Evolutionary conservation across 2,888 invertebrate species (phyloP).

Genomic region (Synergus itoensis): DNA sequence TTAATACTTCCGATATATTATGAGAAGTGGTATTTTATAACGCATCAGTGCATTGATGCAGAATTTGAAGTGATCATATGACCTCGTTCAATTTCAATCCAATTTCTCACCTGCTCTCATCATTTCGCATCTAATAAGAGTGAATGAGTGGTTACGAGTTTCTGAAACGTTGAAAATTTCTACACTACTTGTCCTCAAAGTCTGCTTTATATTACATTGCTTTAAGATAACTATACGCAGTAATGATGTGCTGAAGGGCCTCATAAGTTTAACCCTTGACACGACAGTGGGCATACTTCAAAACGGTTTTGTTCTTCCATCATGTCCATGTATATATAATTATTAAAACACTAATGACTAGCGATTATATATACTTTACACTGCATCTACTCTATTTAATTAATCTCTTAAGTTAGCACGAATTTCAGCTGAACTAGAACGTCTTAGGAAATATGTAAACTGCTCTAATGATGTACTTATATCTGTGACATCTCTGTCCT

Average conservation of each 20-base stretch:
- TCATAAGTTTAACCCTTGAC: slow-evolving; percentile 52
- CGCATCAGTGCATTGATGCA: neutral
- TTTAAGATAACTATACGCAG: slow-evolving; percentile 59
- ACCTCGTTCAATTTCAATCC: slow-evolving; percentile 4
- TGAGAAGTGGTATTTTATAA: neutral
- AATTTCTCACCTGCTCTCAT: slow-evolving; percentile 16
- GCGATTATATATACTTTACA: slow-evolving; percentile 50
- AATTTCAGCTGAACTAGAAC: neutral
- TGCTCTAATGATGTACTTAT: neutral
- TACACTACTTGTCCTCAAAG: slow-evolving; percentile 10
- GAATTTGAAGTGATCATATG: slow-evolving; percentile 12
- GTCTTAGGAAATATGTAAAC: neutral
- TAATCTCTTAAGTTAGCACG: slow-evolving; percentile 6
- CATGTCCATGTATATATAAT: slow-evolving; percentile 54
- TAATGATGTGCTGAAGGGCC: slow-evolving; percentile 59
- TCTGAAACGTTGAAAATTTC: slow-evolving; percentile 28
- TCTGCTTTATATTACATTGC: slow-evolving; percentile 20
- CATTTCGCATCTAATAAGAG: slow-evolving; percentile 22
- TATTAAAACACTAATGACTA: slow-evolving; percentile 63
- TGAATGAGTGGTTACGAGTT: slow-evolving; percentile 13
- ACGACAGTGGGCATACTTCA: slow-evolving; percentile 49
- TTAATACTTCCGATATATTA: neutral
- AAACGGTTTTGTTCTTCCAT: slow-evolving; percentile 47
- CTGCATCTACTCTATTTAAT: neutral
- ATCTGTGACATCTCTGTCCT: neutral